Evolutionary conservation across 2,113 vertebrate species (phyloP), one percentile per base, ranked within the genome.

Genomic region (Rhinichthys klamathensis): DNA sequence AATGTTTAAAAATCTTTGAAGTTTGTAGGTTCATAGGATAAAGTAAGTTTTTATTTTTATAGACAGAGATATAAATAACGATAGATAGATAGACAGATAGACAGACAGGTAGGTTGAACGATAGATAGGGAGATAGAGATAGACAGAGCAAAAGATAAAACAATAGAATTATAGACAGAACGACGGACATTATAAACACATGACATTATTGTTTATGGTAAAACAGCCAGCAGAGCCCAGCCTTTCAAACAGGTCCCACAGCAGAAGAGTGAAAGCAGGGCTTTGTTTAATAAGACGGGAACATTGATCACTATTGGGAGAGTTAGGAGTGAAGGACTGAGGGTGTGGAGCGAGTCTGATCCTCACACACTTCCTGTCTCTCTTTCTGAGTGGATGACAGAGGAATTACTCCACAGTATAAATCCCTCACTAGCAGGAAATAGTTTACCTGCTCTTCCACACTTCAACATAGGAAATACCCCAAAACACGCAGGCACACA

Each of bases 361-460:
- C 44, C 44, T 67, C 79, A 32, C 61, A 18, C 46, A 49, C 82
- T 25, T 41, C 25, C 77, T 84, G 18, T 51, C 72, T 88, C 69
- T 63, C 12, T 38, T 15, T 72, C 63, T 46, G 10, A 51, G 30
- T 49, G 38, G 49, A 21, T 65, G 84, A 41, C 30, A 38, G 56
- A 65, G 35, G 13, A 61, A 32, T 65, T 58, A 73, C 56, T 56
- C 80, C 70, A 6, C 23, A 85, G 65, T 84, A 86, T 84, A 87
- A 91, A 89, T 85, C 83, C 63, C 38, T 76, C 79, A 74, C 75
- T 88, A 89, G 81, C 87, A 88, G 85, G 87, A 89, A 90, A 84
- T 86, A 84, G 84, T 89, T 84, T 89, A 91, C 83, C 88, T 78
- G 87, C 79, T 75, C 79, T 89, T 89, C 63, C 65, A 77, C 76